Conservation (phyloP, 1,140 invertebrate genomes). For the Dinothrombium tinctorium region DNA sequence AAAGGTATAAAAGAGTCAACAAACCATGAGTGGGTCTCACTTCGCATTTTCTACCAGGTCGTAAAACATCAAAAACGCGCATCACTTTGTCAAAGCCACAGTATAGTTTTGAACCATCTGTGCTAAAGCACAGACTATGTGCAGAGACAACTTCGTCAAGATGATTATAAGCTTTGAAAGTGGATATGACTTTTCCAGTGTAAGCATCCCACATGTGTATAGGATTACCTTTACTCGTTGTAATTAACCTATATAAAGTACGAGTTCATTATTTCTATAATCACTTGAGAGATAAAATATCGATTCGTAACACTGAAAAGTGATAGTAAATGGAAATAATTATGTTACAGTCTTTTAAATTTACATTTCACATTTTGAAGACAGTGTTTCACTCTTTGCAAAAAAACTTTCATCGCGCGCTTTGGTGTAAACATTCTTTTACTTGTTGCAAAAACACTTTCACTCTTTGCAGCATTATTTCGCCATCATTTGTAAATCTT, state of each 20-base stretch:
- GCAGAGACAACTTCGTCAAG: slow-evolving; percentile 60
- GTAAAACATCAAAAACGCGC: slow-evolving; percentile 51
- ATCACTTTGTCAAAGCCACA: slow-evolving; percentile 64
- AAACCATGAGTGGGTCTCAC: slow-evolving; percentile 29
- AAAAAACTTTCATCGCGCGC: no score
- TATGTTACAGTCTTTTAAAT: no score
- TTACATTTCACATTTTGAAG: no score
- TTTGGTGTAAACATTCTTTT: no score
- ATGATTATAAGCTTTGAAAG: slow-evolving; percentile 58
- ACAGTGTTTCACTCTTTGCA: no score
- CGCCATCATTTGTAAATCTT: no score
- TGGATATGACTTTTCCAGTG: slow-evolving; percentile 47
- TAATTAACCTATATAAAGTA: slow-evolving; percentile 21
- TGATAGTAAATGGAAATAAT: no score
- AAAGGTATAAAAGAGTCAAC: slow-evolving; percentile 8
- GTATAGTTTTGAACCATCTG: slow-evolving; percentile 45
- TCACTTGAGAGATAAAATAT: no score
- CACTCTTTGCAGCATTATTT: no score
- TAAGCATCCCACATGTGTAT: slow-evolving; percentile 82
- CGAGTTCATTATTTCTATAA: not conserved
- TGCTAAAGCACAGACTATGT: slow-evolving; percentile 48
- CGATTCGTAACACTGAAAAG: not conserved
- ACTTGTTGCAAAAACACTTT: no score
- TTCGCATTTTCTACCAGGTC: slow-evolving; percentile 33
- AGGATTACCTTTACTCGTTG: slow-evolving; percentile 51